Evolutionary conservation across 2,113 vertebrate species (phyloP).

Genomic region (Naja naja): DNA sequence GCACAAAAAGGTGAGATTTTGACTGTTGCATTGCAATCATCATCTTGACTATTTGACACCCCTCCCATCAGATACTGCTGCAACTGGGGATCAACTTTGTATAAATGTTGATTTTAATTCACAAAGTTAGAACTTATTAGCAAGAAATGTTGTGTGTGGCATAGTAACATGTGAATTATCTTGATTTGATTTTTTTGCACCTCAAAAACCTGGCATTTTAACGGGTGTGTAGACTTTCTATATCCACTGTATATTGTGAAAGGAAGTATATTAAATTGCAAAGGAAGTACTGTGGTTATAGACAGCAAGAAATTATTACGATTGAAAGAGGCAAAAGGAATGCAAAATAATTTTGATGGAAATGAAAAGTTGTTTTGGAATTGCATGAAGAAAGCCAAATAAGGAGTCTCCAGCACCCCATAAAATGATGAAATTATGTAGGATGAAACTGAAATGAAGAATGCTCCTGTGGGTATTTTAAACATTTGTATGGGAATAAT

Average conservation of each 20-base stretch:
- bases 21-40: neutral
- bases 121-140: neutral
- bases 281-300: neutral
- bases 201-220: neutral
- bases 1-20: neutral
- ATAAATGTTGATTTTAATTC: neutral
- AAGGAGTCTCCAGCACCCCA: neutral
- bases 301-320: neutral
- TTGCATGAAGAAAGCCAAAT: neutral
- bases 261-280: neutral
- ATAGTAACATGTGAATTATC: neutral
- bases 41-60: neutral
- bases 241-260: neutral
- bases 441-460: neutral
- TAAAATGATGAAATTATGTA: neutral
- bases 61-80: neutral
- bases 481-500: neutral
- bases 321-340: neutral
- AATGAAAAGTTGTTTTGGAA: neutral
- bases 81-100: neutral
- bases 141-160: neutral
- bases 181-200: no score
- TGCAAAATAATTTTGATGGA: neutral
- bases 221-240: neutral
- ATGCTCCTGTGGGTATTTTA: neutral